Base-by-base conservation (phyloP, 2,888 invertebrate genomes). In the Thymelicus lineola region DNA sequence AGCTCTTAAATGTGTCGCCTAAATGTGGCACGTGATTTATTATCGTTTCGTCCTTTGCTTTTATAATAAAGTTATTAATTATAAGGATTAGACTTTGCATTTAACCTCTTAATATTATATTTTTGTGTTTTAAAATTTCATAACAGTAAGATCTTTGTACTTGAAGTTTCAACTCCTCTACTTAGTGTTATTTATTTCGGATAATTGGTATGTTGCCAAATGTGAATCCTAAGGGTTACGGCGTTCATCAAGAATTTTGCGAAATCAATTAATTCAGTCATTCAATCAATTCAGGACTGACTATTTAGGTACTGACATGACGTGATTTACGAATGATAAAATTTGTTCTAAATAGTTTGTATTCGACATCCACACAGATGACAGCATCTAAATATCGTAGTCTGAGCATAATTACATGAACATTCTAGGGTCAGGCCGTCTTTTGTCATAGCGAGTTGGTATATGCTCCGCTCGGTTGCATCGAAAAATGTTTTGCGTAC, bases 401-500 rank as follows among this genome's bases (percentile, higher is more conserved):
- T 68, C 42, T 61, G 66, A 60, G 60, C 66, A 67, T 71, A 71
- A 73, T 66, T 48, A 66, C 17, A 65, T n/a, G 38, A 20, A 38
- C 14, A 58, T 58, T 3, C 14, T 53, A 42, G 20, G 15, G 14
- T n/a, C 38, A 17, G 66, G 50, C 36, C 38, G 53, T 53, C 38
- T 20, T 48, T 66, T 66, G 58, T 66, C 59, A 58, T 6, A 61
- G 17, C 68, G 36, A 38, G 53, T 60, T 53, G 42, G 62, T 61
- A 42, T 48, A 63, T 63, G 59, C 58, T 60, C 65, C 74, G 72
- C 71, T 76, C 72, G 69, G 71, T 73, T 70, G 73, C 69, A 63
- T 74, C 75, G 82, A 82, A 82, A 84, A 83, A 86, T 82, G 82
- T 89, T 89, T 90, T 82, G 89, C 89, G 86, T 86, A 89, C 90